phyloP scores from a whole-genome alignment of 2,888 invertebrate species.

The Pterostichus niger region DNA sequence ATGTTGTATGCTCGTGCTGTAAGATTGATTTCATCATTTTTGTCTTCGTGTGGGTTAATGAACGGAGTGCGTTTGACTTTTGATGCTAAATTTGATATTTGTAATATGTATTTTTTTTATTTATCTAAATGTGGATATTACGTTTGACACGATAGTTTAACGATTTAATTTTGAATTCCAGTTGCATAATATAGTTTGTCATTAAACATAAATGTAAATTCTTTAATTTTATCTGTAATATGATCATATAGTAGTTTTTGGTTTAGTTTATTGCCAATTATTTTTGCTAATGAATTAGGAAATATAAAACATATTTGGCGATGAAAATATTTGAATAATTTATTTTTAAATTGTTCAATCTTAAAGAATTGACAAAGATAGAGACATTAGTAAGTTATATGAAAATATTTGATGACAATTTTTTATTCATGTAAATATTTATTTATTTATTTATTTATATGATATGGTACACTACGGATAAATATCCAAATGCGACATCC shows the following conservation, averaged over 20 bases:
- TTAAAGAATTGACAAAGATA: too few species aligned
- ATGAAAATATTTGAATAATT: too few species aligned
- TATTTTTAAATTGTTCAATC: too few species aligned
- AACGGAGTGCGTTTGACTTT: constrained; percentile 19
- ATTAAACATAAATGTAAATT: neutral
- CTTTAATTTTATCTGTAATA: constrained; percentile 1
- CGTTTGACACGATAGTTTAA: neutral
- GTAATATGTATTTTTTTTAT: neutral
- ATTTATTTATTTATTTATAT: too few species aligned
- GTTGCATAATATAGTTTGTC: neutral
- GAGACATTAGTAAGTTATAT: too few species aligned
- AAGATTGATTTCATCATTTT: constrained; percentile 25
- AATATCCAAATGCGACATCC: too few species aligned
- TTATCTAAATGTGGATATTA: neutral
- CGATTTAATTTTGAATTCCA: neutral
- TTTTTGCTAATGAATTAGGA: constrained; percentile 2
- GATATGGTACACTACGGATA: too few species aligned
- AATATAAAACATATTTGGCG: neutral
- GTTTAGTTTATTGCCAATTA: too few species aligned
- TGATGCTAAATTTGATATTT: constrained; percentile 14
- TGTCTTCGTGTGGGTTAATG: constrained; percentile 41
- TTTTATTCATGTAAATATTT: too few species aligned
- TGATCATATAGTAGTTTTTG: too few species aligned
- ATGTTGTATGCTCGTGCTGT: constrained; percentile 32
- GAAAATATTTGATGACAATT: too few species aligned